These are phyloP conservation scores for Tribolium freemani DNA, from an alignment of 2,888 invertebrate genomes.

Conservation along the genomic window DNA sequence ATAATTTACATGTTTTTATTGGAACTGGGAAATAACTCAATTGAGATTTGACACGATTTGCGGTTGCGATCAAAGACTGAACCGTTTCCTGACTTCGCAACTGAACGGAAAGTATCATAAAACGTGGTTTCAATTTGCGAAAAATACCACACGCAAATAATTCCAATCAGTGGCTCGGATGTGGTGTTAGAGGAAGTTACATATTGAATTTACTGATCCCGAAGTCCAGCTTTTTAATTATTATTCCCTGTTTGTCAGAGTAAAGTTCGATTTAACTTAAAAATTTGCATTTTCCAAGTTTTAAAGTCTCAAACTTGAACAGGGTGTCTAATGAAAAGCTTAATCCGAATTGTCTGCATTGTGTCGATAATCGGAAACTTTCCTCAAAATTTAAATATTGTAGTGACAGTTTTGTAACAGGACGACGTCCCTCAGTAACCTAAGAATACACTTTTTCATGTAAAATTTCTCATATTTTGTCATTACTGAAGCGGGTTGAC, in stretches of 20 bases:
- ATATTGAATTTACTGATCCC: no score
- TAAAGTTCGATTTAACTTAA: background rate
- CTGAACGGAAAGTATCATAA: no score
- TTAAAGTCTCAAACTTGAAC: slow-evolving; percentile 17
- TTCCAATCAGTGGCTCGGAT: no score
- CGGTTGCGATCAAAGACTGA: background rate
- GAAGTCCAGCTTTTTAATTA: no score
- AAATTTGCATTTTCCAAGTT: slow-evolving; percentile 17
- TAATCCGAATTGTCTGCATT: slow-evolving; percentile 16
- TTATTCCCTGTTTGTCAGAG: no score
- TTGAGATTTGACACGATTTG: background rate
- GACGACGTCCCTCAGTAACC: background rate
- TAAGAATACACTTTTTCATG: no score
- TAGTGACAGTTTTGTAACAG: slow-evolving; percentile 11
- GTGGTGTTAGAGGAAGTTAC: no score
- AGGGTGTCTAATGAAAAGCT: slow-evolving; percentile 12
- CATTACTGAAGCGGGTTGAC: no score
- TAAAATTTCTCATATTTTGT: no score
- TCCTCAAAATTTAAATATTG: slow-evolving; percentile 9
- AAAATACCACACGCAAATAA: background rate
- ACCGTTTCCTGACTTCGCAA: background rate
- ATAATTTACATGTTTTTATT: no score
- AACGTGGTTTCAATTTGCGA: no score
- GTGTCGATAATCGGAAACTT: slow-evolving; percentile 17
- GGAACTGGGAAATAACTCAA: background rate